Base-by-base conservation (phyloP, 2,113 vertebrate genomes). In the Paramisgurnus dabryanus region DNA sequence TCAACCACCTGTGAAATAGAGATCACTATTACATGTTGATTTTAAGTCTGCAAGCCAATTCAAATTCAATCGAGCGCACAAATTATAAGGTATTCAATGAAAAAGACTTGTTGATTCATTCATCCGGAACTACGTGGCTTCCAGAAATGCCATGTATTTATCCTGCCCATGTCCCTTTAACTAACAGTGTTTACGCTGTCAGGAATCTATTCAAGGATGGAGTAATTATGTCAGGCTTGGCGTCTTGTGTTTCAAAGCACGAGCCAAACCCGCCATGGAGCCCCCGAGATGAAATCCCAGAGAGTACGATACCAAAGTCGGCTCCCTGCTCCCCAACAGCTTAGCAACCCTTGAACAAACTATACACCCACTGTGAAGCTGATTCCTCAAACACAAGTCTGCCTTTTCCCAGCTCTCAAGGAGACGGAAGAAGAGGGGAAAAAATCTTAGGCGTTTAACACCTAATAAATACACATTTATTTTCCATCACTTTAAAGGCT, bases 141-240 rank as follows among this genome's bases (percentile, higher is more conserved):
- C 49, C 13, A 61, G 72, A 74, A 34, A 12, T 63, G 57, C 4
- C n/a, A 67, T 61, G 67, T 22, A 49, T 71, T 39, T 15, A 34
- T 43, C 43, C 49, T 61, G 34, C 55, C 73, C 65, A 49, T 41
- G 70, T 66, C 64, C 68, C 70, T 82, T 82, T 79, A 87, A 84
- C 64, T 72, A 81, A 49, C 69, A 65, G 69, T 72, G 78, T 77
- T 77, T 81, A 73, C n/a, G 50, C 81, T 84, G 68, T 80, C 68
- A 77, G 64, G 71, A 70, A 47, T 18, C 76, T 79, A 79, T 84
- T 86, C 69, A 83, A 81, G 78, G 85, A 80, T 53, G 47, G 79
- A 80, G 79, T 75, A 80, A 80, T 82, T 85, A 82, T 84, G 80
- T 82, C 82, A 79, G 80, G 53, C 84, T 50, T 80, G 63, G 27